A percentile compares a stretch with the other conserved stretches of the same genome.
Evolutionary conservation across 2,888 invertebrate species (phyloP).

Genomic region (Caenorhabditis imperialis): DNA sequence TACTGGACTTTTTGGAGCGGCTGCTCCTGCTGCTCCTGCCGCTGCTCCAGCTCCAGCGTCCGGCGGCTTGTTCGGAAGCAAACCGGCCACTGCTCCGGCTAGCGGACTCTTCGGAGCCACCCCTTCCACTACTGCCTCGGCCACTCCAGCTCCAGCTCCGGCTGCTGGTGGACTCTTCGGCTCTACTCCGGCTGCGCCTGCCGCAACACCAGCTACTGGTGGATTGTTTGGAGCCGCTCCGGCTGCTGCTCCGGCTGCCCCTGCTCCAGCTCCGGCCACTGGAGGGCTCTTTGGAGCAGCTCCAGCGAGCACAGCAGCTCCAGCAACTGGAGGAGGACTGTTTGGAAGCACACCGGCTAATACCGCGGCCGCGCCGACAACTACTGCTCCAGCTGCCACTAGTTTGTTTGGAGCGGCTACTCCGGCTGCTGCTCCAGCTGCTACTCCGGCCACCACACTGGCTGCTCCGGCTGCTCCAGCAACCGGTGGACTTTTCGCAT

Average conservation of each 20-base stretch:
- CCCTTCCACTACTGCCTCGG: too few relatives aligned
- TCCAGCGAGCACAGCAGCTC: conserved; percentile 1
- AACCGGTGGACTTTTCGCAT: too few relatives aligned
- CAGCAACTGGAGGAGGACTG: conserved; percentile 8
- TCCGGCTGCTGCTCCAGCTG: conserved; percentile 2
- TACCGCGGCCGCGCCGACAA: background rate
- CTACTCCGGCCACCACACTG: too few relatives aligned
- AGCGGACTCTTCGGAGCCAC: conserved; percentile 7
- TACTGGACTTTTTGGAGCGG: conserved; percentile 10
- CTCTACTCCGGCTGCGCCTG: background rate
- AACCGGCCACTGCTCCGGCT: background rate
- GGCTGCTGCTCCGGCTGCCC: background rate
- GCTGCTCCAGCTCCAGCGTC: conserved; percentile 6
- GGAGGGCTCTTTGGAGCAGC: background rate
- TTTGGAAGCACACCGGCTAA: conserved; percentile 14
- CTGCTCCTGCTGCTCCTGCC: conserved; percentile 3
- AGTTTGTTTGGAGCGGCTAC: conserved; percentile 12
- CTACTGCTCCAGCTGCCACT: conserved; percentile 9
- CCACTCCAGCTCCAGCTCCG: too few relatives aligned
- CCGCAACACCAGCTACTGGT: conserved; percentile 7
- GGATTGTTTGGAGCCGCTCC: conserved; percentile 3
- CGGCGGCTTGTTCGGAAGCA: conserved; percentile 6
- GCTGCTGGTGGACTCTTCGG: conserved; percentile 26
- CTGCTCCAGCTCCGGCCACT: conserved; percentile 2
- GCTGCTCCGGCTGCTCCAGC: too few relatives aligned